Evolutionary conservation across 2,113 vertebrate genomes (phyloP), one percentile per base, ranked within the genome.

Genomic region (Rhea pennata): DNA sequence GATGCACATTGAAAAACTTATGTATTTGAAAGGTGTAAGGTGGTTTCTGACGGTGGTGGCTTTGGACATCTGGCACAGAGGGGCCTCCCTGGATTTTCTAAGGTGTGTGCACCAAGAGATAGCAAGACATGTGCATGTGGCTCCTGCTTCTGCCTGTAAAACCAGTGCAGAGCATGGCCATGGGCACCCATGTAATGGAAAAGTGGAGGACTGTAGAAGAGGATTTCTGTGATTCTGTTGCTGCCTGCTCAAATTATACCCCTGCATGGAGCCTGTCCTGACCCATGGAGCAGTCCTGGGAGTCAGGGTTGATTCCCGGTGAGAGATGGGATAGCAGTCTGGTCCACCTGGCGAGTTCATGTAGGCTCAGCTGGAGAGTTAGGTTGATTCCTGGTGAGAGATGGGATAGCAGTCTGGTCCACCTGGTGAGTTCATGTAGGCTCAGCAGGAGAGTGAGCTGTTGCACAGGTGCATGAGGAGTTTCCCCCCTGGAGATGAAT

Each of bases 381-480:
- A 36, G 36, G 36, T 36, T 36, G 36, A 36, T 36, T 36, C 36
- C 36, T 36, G 36, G 36, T 36, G 36, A 36, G 36, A 36, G 36
- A 36, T 36, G 36, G 36, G 36, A 36, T 36, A 36, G 36, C 36
- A 36, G 36, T 36, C 36, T 36, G 36, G 36, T 36, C 36, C 36
- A 36, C 36, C 36, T 36, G 36, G 36, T 36, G 36, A 36, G 36
- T 36, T 36, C 36, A 36, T 36, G 36, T 36, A 36, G 6, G 36
- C 36, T 36, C 36, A 36, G 36, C 36, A 36, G 36, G 36, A 36
- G 36, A 36, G 36, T 0, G 9, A 15, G n/a, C 7, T 6, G 27
- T 31, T 0, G 0, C 3, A 1, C 6, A 9, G 58, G 1, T 6
- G 9, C 15, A 5, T 31, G 31, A 46, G 9, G 19, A 3, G 54